Evolutionary conservation across 1,140 invertebrate species (phyloP).

Genomic region (Diorhabda carinulata): DNA sequence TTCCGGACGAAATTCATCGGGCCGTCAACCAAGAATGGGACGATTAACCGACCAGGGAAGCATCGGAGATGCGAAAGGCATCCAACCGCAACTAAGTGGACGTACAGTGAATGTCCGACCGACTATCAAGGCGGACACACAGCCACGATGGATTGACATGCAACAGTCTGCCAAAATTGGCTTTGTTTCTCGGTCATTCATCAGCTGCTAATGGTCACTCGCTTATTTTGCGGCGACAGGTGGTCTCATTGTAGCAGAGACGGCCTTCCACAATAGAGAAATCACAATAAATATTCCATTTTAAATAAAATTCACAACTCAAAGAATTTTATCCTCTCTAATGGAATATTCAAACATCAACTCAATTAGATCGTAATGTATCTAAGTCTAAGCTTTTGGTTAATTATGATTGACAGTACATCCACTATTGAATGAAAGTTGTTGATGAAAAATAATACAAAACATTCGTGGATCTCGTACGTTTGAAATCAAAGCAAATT

Average conservation of each 20-base stretch:
- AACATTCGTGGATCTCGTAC: no score
- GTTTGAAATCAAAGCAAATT: no score
- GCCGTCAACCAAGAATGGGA: conserved; percentile 7
- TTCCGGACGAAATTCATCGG: neutral
- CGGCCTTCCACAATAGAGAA: no score
- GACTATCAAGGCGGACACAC: conserved; percentile 7
- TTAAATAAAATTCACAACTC: no score
- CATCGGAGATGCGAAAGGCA: conserved; percentile 16
- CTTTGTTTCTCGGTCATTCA: conserved; percentile 20
- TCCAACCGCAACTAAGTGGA: conserved; percentile 17
- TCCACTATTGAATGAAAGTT: no score
- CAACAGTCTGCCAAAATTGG: conserved; percentile 16
- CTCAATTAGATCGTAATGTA: no score
- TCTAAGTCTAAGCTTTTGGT: no score
- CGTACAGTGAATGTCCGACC: conserved; percentile 6
- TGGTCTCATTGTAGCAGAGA: conserved; percentile 1
- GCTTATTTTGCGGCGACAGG: conserved; percentile 14
- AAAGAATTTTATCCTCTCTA: no score
- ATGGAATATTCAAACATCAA: no score
- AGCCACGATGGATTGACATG: conserved; percentile 18
- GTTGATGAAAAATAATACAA: no score
- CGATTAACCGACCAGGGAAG: conserved; percentile 3
- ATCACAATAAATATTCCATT: no score
- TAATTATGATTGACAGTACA: no score
- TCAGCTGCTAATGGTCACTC: conserved; percentile 18